These are phyloP conservation scores for Rhinichthys osculus DNA, from an alignment of 2,797 vertebrate species.

Conservation along the genomic window DNA sequence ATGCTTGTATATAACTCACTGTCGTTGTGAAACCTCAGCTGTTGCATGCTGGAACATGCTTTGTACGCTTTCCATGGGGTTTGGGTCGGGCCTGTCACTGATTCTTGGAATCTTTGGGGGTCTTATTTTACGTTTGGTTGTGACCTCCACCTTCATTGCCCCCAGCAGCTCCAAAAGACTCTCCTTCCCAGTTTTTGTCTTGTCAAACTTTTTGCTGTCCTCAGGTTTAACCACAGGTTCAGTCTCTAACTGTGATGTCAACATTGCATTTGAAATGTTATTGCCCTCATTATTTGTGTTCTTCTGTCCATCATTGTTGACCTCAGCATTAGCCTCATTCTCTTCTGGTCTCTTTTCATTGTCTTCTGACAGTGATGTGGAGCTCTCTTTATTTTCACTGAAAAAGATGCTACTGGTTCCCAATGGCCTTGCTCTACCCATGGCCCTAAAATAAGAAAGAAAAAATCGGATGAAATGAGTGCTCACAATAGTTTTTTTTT, in stretches of 20 bases:
- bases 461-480: constrained; percentile 19
- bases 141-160: constrained; percentile 89
- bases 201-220: background rate
- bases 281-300: background rate
- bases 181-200: constrained; percentile 73
- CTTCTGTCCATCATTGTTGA: constrained; percentile 50
- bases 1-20: constrained; percentile 71
- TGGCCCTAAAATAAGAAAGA: constrained; percentile 24
- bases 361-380: constrained; percentile 2
- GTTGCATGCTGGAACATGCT: constrained; percentile 73
- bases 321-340: background rate
- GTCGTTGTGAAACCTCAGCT: constrained; percentile 60
- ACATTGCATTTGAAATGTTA: background rate
- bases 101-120: constrained; percentile 61
- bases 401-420: constrained; percentile 20
- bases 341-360: constrained; percentile 10
- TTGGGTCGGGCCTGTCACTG: constrained; percentile 51
- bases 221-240: constrained; percentile 40
- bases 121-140: constrained; percentile 75
- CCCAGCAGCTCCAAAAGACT: constrained; percentile 82
- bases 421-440: background rate
- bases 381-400: constrained; percentile 40
- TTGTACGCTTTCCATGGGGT: constrained; percentile 64
- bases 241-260: constrained; percentile 5
- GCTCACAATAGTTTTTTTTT: background rate